Base-by-base conservation (phyloP, 2,113 vertebrate genomes). In the Notothenia coriiceps region DNA sequence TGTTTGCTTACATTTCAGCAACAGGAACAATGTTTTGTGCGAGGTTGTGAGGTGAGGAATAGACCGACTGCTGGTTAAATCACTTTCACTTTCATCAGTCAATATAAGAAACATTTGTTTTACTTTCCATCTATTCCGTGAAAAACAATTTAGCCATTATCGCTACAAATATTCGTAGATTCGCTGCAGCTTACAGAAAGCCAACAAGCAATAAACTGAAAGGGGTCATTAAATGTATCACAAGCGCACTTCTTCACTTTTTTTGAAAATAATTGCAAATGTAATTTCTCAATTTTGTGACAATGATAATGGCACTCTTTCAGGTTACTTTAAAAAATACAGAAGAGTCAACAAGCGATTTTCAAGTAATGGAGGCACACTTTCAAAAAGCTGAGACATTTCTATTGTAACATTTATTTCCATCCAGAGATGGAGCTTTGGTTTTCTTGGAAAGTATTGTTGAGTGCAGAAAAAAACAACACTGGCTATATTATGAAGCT, bases 191-290 rank as follows among this genome's bases (percentile, higher is more conserved):
- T 35, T 46, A 51, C 72, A 49, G 9, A 68, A 14, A 47, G 11
- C 61, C 22, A 62, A 49, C 40, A 49, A 70, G 51, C 63, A 66
- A 40, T 73, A 14, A 40, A 47, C 10, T 57, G 35, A 60, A 56
- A 46, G 35, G 14, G 50, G 62, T 73, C 57, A 82, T 73, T 73
- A 72, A 75, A 69, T 51, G 51, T 69, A 63, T 63, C 51, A 43
- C 67, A 33, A 51, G 25, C 10, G 2, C 43, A 40, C 56, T n/a
- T 17, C 52, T 79, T 84, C n/a, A 50, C 49, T 46, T 77, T 84
- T 60, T 66, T 73, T 50, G 43, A 40, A 77, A 74, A 71, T 52
- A 67, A 68, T 52, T 71, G 51, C 22, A 35, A 47, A 65, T 50
- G 20, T 33, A 66, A 12, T 56, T 70, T 67, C 64, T 56, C 2